Evolutionary conservation across 2,888 invertebrate genomes (phyloP).

Genomic region (Lottia gigantea): DNA sequence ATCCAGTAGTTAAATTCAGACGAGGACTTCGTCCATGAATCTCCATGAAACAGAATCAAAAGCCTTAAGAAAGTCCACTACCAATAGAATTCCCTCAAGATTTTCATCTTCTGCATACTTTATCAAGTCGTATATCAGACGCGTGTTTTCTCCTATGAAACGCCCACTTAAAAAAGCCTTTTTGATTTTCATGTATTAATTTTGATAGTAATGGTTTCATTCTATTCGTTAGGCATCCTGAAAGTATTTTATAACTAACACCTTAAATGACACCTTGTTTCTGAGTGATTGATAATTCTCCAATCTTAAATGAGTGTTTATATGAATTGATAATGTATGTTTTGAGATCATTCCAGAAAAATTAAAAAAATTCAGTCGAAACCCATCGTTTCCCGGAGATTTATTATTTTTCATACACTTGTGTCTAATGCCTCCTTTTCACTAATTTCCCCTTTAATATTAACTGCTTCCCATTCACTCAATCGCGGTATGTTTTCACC

Average conservation of each 20-base stretch:
- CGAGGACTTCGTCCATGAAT: background rate
- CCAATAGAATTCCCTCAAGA: background rate
- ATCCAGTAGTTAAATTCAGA: background rate
- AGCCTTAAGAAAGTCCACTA: background rate
- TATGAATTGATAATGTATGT: background rate
- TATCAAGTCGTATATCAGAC: background rate
- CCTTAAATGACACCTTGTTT: background rate
- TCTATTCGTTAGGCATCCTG: background rate
- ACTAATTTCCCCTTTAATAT: background rate
- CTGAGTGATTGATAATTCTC: background rate
- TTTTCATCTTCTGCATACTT: background rate
- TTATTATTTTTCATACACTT: no score
- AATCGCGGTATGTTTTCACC: background rate
- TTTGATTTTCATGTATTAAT: background rate
- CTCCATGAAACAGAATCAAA: background rate
- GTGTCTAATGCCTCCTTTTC: background rate
- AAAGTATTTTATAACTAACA: background rate
- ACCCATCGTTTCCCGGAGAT: no score
- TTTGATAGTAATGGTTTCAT: background rate
- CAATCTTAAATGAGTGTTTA: background rate
- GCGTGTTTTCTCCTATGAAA: background rate
- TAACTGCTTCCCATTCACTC: background rate
- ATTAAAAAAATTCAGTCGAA: no score
- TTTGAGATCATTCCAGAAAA: no score
- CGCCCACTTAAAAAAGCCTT: slow-evolving; percentile 4